Percentiles rank a stretch among this genome's conserved stretches.
These are phyloP conservation scores for Rhinoraja longicauda DNA, from an alignment of 2,797 vertebrate genomes.

Conservation along the genomic window DNA sequence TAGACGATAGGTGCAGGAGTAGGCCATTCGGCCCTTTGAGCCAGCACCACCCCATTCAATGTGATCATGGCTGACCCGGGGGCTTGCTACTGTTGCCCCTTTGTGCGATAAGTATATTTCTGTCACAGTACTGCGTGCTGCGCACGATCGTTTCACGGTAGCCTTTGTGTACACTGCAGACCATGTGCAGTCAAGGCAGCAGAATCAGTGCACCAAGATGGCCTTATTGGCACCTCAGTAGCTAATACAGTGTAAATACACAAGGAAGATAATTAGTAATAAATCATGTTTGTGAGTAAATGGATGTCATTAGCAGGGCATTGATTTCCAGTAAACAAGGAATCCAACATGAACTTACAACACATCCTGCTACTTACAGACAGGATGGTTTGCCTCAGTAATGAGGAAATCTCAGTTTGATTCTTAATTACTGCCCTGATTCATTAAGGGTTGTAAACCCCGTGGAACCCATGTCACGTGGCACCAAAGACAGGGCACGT, in stretches of 20 bases:
- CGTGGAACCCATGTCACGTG: neutral
- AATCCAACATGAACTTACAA: neutral
- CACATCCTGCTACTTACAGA: neutral
- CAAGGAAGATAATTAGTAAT: conserved; percentile 7
- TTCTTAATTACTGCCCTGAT: neutral
- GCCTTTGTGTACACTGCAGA: neutral
- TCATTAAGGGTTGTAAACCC: neutral
- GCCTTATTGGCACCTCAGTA: neutral
- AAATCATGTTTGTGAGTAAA: conserved; percentile 7
- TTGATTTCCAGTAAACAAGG: conserved; percentile 24
- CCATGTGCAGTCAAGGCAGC: neutral
- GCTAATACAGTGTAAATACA: neutral
- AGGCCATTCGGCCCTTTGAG: too few relatives aligned
- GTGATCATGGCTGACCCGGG: too few relatives aligned
- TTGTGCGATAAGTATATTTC: neutral
- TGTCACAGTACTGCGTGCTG: too few relatives aligned
- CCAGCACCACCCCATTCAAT: too few relatives aligned
- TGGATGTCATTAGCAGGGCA: neutral
- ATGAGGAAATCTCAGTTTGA: neutral
- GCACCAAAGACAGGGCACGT: neutral
- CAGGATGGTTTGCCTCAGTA: neutral
- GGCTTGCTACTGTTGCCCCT: neutral
- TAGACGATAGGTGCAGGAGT: too few relatives aligned
- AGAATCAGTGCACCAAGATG: neutral
- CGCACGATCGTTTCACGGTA: too few relatives aligned